Base-by-base conservation (phyloP, 2,113 vertebrate genomes). In the Psittacula cyanocephala region DNA sequence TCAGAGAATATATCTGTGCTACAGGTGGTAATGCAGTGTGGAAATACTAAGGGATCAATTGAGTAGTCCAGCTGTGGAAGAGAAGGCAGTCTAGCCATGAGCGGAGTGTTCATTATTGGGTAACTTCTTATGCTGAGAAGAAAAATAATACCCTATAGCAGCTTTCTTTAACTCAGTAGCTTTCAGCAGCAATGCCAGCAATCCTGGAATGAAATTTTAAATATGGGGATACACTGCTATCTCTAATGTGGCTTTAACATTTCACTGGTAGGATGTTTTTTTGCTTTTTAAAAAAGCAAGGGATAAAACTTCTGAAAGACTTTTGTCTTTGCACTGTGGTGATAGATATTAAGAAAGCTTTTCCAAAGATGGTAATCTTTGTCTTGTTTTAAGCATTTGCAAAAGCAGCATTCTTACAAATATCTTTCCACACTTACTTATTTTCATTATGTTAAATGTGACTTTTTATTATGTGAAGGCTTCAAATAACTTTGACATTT, bases 361-460 rank as follows among this genome's bases (percentile, higher is more conserved):
- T 88, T 64, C 35, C 10, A 23, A 52, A 81, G 10, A 4, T 59
- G 9, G 7, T 49, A 0, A 7, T 70, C 7, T 77, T 19, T 8
- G 8, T 57, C 20, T 20, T 65, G 69, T 67, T n/a, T 62, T 72
- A 77, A 24, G 33, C 49, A 33, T 7, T 33, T 74, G 10, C 9
- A 57, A 35, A 78, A 75, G 6, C 37, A 89, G 10, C 14, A 9
- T 23, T 50, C 16, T 86, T 3, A 33, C 39, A 81, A 80, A 9
- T 47, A n/a, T 4, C 14, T 79, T 71, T 44, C 37, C 31, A 43
- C 1, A 1, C 2, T 71, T 75, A 7, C 0, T 0, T 91, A 3
- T 85, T 71, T 83, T 86, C 11, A 20, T 57, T 35, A 12, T 57
- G 57, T 68, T 69, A 63, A 47, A 55, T 43, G 19, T 57, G 18